Conservation (phyloP, 2,888 invertebrate species). For the Hydrotaea cyrtoneurina region DNA sequence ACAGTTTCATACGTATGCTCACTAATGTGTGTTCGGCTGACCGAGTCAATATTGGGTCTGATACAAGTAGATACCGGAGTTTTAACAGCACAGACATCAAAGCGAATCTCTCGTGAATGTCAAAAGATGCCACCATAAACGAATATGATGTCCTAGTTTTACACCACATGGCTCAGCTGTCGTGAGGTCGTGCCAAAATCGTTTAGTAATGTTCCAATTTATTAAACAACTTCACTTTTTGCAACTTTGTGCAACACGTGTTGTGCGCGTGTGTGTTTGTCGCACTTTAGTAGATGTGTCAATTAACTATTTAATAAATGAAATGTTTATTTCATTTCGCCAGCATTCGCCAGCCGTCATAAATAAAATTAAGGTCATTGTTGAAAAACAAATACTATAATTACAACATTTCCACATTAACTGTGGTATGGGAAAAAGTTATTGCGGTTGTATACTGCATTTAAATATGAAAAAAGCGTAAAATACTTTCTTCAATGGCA, state of each 20-base stretch:
- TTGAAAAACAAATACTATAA: constrained; percentile 37
- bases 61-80: no score
- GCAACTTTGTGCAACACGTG: background rate
- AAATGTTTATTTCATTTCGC: background rate
- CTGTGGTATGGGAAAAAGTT: constrained; percentile 48
- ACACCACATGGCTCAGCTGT: no score
- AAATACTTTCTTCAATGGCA: constrained; percentile 5
- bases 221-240: no score
- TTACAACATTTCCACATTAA: constrained; percentile 39
- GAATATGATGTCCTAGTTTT: no score
- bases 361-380: constrained; percentile 58
- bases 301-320: constrained; percentile 23
- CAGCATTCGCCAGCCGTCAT: background rate
- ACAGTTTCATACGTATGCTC: no score
- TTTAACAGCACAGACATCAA: no score
- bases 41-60: no score
- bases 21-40: no score
- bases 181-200: no score
- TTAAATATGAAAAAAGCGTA: constrained; percentile 16
- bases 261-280: background rate
- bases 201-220: no score
- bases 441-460: constrained; percentile 47
- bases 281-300: background rate
- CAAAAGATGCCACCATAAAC: no score
- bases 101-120: no score